Base-by-base conservation (phyloP, 2,797 vertebrate species). In the Tenualosa thibaudeaui region DNA sequence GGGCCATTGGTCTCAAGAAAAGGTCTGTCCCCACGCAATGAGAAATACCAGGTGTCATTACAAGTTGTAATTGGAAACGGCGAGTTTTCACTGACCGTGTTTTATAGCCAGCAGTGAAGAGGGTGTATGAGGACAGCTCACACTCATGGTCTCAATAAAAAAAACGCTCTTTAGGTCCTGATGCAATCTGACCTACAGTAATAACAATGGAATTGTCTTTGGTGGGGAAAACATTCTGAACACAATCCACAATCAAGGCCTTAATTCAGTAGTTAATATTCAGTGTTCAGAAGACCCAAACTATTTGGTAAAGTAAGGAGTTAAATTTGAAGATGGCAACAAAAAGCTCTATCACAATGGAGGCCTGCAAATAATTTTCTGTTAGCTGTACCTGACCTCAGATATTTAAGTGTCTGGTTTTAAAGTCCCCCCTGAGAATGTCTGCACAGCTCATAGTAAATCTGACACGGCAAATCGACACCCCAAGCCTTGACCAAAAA, bases 381-480 rank as follows among this genome's bases (percentile, higher is more conserved):
- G 78, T 53, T n/a, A 58, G 62, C 85, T 82, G 15, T 43, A 78
- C 40, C 37, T 78, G 31, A 68, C 62, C 50, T 54, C 83, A 46
- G 83, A 31, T 51, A 56, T 43, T 26, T 26, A 24, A 49, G 87
- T 17, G n/a, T 82, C 81, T 84, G 65, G 87, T 62, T 60, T 50
- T 22, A 82, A 86, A 81, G 58, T 49, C 17, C 31, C 83, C 82
- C n/a, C 24, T 31, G 24, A 68, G 24, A 40, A 40, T 54, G 56
- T 46, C 53, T 84, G 46, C 83, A 26, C 75, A 84, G 82, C 84
- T 82, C 82, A 82, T 86, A 82, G 84, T 88, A 83, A 85, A 81
- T 84, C 71, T 86, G 85, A 81, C 85, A 81, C 54, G 83, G 82
- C 68, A 83, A 88, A 68, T 83, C 54, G 85, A 78, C 71, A 46